Evolutionary conservation across 2,797 vertebrate species (phyloP).

Genomic region (Acrossocheilus wenchowensis): DNA sequence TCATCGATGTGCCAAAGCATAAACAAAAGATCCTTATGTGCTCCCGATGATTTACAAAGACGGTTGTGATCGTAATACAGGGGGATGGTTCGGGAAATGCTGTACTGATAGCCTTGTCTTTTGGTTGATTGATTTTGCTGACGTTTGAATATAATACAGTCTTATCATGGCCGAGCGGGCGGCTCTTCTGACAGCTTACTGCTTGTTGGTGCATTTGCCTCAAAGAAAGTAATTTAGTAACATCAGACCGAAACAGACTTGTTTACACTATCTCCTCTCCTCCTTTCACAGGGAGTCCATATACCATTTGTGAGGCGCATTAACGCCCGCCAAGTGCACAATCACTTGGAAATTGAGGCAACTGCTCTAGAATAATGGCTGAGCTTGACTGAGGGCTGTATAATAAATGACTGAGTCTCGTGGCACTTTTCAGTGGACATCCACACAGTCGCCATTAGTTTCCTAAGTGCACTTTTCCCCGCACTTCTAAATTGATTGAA

Average conservation of each 20-base stretch:
- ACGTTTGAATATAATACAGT: slow-evolving; percentile 2
- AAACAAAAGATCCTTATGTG: neutral
- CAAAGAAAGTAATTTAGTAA: slow-evolving; percentile 22
- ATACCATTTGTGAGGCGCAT: slow-evolving; percentile 28
- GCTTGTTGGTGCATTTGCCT: slow-evolving; percentile 5
- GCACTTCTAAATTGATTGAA: slow-evolving; percentile 86
- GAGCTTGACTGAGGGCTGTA: slow-evolving; percentile 49
- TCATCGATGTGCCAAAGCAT: neutral
- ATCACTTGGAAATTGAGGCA: slow-evolving; percentile 30
- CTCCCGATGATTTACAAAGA: neutral
- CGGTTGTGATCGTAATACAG: neutral
- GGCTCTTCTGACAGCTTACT: slow-evolving; percentile 10
- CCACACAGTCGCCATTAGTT: slow-evolving; percentile 70
- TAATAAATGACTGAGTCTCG: slow-evolving; percentile 56
- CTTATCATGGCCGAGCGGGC: slow-evolving; percentile 9
- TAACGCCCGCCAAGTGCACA: slow-evolving; percentile 18
- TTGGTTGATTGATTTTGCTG: slow-evolving; percentile 6
- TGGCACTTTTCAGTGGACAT: slow-evolving; percentile 55
- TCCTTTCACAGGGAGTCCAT: slow-evolving; percentile 9
- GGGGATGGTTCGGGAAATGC: neutral
- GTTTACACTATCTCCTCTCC: slow-evolving; percentile 27
- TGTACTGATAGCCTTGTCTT: slow-evolving; percentile 9
- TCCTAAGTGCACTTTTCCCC: slow-evolving; percentile 82
- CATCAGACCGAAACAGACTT: slow-evolving; percentile 28
- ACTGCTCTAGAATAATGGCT: slow-evolving; percentile 51